Evolutionary conservation across 2,113 vertebrate genomes (phyloP).

Genomic region (Lates calcarifer): DNA sequence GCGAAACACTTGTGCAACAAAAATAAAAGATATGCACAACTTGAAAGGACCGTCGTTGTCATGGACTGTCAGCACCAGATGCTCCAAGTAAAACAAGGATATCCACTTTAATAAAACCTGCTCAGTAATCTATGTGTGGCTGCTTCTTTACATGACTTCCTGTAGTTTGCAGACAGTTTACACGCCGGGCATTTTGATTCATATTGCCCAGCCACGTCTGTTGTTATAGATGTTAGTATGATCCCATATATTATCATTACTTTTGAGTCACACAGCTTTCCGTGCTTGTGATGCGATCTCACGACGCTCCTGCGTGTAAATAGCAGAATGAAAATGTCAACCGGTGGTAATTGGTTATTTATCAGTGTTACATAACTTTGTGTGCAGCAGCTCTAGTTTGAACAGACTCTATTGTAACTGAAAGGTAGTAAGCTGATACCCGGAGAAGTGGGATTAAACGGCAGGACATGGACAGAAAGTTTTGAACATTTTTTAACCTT

Average conservation of each 20-base stretch:
- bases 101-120: background rate
- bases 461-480: too few relatives aligned
- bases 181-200: too few relatives aligned
- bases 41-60: background rate
- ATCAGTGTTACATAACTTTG: background rate
- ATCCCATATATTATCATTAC: too few relatives aligned
- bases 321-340: background rate
- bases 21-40: background rate
- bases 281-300: too few relatives aligned
- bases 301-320: background rate
- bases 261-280: too few relatives aligned
- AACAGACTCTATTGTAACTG: background rate
- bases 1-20: conserved; percentile 7
- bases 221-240: too few relatives aligned
- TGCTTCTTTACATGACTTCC: background rate
- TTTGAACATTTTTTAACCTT: background rate
- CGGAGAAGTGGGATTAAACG: too few relatives aligned
- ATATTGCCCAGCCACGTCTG: too few relatives aligned
- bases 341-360: background rate
- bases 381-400: background rate
- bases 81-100: background rate
- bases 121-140: background rate
- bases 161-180: background rate
- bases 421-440: background rate
- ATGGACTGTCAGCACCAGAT: background rate